Base-by-base conservation (phyloP, 2,797 vertebrate genomes). In the Gymnodraco acuticeps region DNA sequence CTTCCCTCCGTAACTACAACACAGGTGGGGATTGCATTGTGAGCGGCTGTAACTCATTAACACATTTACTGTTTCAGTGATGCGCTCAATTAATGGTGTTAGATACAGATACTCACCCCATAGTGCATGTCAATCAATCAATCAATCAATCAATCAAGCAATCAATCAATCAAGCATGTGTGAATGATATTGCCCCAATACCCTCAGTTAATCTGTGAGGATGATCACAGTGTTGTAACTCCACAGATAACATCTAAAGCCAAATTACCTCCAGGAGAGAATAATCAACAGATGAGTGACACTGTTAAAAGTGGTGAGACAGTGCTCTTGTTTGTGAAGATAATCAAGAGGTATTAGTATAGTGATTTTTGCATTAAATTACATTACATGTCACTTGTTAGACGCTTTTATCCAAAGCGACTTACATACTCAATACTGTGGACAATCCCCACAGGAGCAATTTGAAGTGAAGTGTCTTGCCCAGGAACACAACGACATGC, bases 201-300 rank as follows among this genome's bases (percentile, higher is more conserved):
- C 20, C 31, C 33, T 17, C 2, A 2, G 50, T 60, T 82, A 23
- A 87, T 78, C 84, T 88, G 84, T 82, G 72, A 83, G n/a, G 56
- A 75, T 12, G 58, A 77, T 6, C 43, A 16, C 9, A 7, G 56
- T 71, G 59, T 70, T 51, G 65, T 46, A 79, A 75, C 38, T 52
- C 5, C 16, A 1, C 45, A 65, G 72, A 82, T 85, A 71, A 78
- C 58, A 53, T 15, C 1, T 59, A 53, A 64, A 20, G 14, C 23
- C 12, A 48, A 58, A 20, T 38, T 48, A 66, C 52, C 50, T 59
- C 9, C 1, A 3, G 27, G 51, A 69, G 62, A 82, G 27, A 77
- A 38, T 70, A 33, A 65, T 15, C 6, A 2, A 71, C 71, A 47
- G 71, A 71, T 73, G 31, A 74, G 65, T 38, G 47, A 23, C n/a